These are phyloP conservation scores for Trichonephila clavipes DNA, from an alignment of 1,140 invertebrate species.

Conservation along the genomic window DNA sequence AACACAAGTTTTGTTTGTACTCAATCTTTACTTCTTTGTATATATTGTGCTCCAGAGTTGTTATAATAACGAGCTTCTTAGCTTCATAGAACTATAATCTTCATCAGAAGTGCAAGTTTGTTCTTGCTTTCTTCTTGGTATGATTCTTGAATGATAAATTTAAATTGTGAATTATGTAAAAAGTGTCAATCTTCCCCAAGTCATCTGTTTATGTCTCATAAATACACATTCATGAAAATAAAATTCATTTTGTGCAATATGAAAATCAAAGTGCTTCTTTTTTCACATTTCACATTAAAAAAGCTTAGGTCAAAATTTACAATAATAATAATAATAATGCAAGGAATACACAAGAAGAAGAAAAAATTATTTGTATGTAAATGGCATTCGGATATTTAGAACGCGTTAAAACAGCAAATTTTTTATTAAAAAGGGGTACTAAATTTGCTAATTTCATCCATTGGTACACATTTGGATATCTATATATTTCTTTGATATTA, in stretches of 20 bases:
- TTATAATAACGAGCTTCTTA: conserved; percentile 53
- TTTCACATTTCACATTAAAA: neutral
- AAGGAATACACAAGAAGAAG: neutral
- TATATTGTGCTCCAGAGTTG: conserved; percentile 17
- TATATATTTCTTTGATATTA: too few species aligned
- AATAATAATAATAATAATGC: neutral
- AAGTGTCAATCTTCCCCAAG: neutral
- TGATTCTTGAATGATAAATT: conserved; percentile 25
- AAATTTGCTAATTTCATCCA: too few species aligned
- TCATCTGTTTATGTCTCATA: conserved; percentile 59
- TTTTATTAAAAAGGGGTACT: too few species aligned
- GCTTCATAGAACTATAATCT: conserved; percentile 41
- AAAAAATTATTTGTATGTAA: too few species aligned
- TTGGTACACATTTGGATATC: too few species aligned
- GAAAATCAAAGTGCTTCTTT: neutral
- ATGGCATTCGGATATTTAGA: too few species aligned
- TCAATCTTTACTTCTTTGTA: neutral
- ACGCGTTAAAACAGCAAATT: too few species aligned
- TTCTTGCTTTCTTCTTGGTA: conserved; percentile 4
- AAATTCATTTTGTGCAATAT: conserved; percentile 75
- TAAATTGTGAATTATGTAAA: conserved; percentile 32
- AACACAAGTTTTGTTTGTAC: too few species aligned
- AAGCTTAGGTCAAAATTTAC: neutral
- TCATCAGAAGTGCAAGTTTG: neutral
- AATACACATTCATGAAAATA: conserved; percentile 63